These are phyloP conservation scores for Knipowitschia caucasica DNA, from an alignment of 2,797 vertebrate species.

Conservation along the genomic window DNA sequence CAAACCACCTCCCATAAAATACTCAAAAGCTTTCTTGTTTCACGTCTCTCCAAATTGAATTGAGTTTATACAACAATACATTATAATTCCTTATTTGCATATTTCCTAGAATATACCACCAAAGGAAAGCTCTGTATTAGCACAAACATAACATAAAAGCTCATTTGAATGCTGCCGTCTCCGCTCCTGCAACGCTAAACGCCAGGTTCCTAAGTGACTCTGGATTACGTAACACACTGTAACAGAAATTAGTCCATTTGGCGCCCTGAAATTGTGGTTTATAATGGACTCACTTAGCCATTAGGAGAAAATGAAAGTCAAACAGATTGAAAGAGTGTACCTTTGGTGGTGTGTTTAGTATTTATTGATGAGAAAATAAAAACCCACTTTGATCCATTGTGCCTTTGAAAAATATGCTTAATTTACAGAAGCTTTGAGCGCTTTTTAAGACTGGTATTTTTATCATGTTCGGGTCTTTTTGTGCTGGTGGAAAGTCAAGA, in stretches of 20 bases:
- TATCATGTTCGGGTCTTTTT: conserved; percentile 1
- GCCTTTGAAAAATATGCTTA: conserved; percentile 28
- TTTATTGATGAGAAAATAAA: conserved; percentile 23
- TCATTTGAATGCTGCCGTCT: conserved; percentile 11
- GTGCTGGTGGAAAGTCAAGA: background rate
- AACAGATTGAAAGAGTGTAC: conserved; percentile 24
- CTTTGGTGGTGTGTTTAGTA: conserved; percentile 23
- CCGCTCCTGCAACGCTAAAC: conserved; percentile 16
- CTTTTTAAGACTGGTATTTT: too few relatives aligned
- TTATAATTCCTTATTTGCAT: background rate
- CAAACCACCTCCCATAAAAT: too few relatives aligned
- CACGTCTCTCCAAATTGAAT: too few relatives aligned
- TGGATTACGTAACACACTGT: conserved; percentile 30
- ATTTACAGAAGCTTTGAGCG: conserved; percentile 42
- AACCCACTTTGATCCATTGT: conserved; percentile 25
- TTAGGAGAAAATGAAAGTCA: conserved; percentile 22
- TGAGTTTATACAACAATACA: background rate
- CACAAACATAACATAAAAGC: background rate
- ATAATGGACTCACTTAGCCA: conserved; percentile 34
- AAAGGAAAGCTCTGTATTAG: background rate
- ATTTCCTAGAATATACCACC: background rate
- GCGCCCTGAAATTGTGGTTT: conserved; percentile 12
- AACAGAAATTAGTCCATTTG: conserved; percentile 33
- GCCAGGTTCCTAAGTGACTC: conserved; percentile 35
- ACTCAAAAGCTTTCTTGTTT: too few relatives aligned